Evolutionary conservation across 2,797 vertebrate genomes (phyloP), one percentile per base, ranked within the genome.

Genomic region (Sebastes elongatus): DNA sequence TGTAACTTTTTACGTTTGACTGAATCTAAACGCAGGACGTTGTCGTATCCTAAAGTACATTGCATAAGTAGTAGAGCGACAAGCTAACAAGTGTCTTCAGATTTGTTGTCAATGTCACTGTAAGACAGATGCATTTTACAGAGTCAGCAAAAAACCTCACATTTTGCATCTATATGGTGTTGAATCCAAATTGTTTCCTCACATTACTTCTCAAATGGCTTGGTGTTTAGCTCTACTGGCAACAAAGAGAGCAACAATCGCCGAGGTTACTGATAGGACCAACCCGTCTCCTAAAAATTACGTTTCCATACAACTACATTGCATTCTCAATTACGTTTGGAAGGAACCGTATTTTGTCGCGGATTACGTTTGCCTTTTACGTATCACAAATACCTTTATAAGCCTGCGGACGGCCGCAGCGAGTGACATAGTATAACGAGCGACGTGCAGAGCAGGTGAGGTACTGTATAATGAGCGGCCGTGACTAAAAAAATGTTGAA

Each of bases 331-430:
- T 49, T 49, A 49, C 42, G 18, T 49, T 49, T 49, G 42, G 42
- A 49, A 49, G 0, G 42, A 49, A 49, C 42, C 7, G 42, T 49
- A 49, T 49, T 49, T 49, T 46, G 42, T 46, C 14, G 0, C 42
- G 42, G 42, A 0, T 0, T 18, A 18, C 14, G 42, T 0, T 49
- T 49, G 16, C 0, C 16, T 49, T 49, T 49, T 49, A 0, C 3
- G 6, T 20, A 49, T 49, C 42, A 49, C 42, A 18, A 20, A 49
- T 49, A 49, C 42, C 42, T 20, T 49, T 18, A 2, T 49, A 18
- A 49, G 46, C 18, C 46, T 49, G 46, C 18, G 18, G 46, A 49
- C 46, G 46, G 46, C 46, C 7, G 18, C 18, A 49, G 46, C 18
- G 46, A 49, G 46, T 49, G 46, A 20, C 18, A 20, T 49, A 49